Conservation (phyloP, 37 sponge, comb jelly and placozoan genomes). For the Tethya wilhelma region DNA sequence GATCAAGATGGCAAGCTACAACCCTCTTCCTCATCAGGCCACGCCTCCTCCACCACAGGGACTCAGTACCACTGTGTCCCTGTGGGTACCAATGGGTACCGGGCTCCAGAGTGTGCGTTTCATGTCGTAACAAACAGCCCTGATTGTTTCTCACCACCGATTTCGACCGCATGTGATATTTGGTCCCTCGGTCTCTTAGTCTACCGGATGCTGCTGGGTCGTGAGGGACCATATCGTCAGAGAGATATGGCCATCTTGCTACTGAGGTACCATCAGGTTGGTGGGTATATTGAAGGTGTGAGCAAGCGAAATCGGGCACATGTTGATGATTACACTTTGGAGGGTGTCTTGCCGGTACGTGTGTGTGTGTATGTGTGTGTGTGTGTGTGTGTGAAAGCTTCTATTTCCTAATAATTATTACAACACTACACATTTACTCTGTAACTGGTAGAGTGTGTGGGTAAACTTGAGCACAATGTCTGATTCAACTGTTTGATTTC, state of each 20-base stretch:
- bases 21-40: not conserved
- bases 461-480: too few species aligned
- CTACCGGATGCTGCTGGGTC: conserved; percentile 20
- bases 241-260: conserved; percentile 17
- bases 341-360: not conserved
- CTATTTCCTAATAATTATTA: too few species aligned
- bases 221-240: conserved; percentile 25
- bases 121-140: not conserved
- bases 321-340: not conserved
- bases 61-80: conserved; percentile 10
- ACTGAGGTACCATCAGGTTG: conserved; percentile 11
- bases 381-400: not conserved
- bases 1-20: not conserved
- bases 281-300: not conserved
- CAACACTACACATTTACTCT: too few species aligned
- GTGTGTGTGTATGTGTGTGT: not conserved
- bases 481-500: not conserved
- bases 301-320: not conserved
- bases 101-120: conserved; percentile 18
- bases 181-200: conserved; percentile 23
- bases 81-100: conserved; percentile 37
- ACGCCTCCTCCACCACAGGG: not conserved
- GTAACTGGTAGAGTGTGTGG: too few species aligned
- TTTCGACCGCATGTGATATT: conserved; percentile 23
- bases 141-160: not conserved